Percentiles rank a stretch among this genome's conserved stretches.
Evolutionary conservation across 2,797 vertebrate species (phyloP).

Genomic region (Oreochromis grahami): DNA sequence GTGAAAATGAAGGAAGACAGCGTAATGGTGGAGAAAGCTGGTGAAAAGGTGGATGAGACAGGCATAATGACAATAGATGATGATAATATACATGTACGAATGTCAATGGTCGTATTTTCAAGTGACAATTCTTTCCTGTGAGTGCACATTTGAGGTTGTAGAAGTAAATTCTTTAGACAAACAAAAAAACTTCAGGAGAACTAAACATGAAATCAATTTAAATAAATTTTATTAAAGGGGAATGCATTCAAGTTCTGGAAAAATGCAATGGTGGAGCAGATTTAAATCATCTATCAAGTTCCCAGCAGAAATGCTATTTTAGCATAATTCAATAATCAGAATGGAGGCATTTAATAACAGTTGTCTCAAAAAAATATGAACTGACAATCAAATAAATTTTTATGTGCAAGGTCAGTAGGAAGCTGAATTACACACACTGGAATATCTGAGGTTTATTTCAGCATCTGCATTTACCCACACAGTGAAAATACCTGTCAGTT

Average conservation of each 20-base stretch:
- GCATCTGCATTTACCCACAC: background rate
- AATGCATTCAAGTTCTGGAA: slow-evolving; percentile 15
- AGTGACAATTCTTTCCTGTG: slow-evolving; percentile 17
- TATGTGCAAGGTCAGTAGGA: slow-evolving; percentile 17
- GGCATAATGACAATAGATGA: background rate
- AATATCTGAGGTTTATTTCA: background rate
- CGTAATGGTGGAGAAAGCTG: background rate
- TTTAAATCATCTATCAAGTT: slow-evolving; percentile 49
- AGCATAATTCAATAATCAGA: slow-evolving; percentile 53
- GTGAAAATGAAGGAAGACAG: background rate
- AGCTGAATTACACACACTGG: background rate
- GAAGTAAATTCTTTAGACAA: slow-evolving; percentile 52
- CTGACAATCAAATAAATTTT: slow-evolving; percentile 33
- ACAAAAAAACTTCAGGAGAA: slow-evolving; percentile 47
- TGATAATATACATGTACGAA: background rate
- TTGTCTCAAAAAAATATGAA: slow-evolving; percentile 8
- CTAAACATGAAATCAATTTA: slow-evolving; percentile 60
- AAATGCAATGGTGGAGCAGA: slow-evolving; percentile 22
- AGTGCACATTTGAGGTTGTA: slow-evolving; percentile 13
- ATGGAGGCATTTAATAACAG: slow-evolving; percentile 35
- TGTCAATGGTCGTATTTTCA: background rate
- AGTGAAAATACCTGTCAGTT: background rate
- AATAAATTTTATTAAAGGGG: slow-evolving; percentile 55
- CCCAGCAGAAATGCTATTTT: slow-evolving; percentile 49
- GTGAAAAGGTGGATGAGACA: background rate